These are phyloP conservation scores for Neodiprion fabricii DNA, from an alignment of 1,140 invertebrate genomes.

Conservation along the genomic window DNA sequence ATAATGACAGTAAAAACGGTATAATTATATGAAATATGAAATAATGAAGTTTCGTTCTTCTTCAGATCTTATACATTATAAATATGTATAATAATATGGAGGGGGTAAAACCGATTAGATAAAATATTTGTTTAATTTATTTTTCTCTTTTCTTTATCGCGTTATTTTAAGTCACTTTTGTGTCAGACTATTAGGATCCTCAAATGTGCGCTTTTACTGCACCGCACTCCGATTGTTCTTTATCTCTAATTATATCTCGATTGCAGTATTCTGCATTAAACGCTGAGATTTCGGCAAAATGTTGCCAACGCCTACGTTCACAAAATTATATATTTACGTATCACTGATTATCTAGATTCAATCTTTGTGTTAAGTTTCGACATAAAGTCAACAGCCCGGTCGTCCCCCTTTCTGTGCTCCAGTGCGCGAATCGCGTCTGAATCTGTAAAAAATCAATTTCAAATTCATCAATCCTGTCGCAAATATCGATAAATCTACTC, in stretches of 20 bases:
- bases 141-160: not conserved
- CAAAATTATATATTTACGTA: not conserved
- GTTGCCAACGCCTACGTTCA: not conserved
- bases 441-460: slow-evolving; percentile 66
- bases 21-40: no score
- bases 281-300: not conserved
- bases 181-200: not conserved
- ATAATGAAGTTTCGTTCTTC: no score
- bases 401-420: slow-evolving; percentile 86
- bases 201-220: not conserved
- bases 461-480: slow-evolving; percentile 18
- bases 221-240: no score
- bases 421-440: slow-evolving; percentile 80
- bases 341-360: slow-evolving; percentile 30
- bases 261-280: not conserved
- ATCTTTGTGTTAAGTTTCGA: slow-evolving; percentile 79
- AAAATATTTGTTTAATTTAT: not conserved
- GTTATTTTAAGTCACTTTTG: slow-evolving; percentile 3
- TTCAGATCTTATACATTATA: no score
- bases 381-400: slow-evolving; percentile 89
- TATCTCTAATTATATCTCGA: no score
- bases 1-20: no score
- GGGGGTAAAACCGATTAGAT: not conserved
- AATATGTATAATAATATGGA: no score
- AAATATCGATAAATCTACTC: slow-evolving; percentile 10